A percentile compares a stretch with the other conserved stretches of the same genome.
Evolutionary conservation across 2,888 invertebrate genomes (phyloP).

Genomic region (Catotricha subobsoleta): DNA sequence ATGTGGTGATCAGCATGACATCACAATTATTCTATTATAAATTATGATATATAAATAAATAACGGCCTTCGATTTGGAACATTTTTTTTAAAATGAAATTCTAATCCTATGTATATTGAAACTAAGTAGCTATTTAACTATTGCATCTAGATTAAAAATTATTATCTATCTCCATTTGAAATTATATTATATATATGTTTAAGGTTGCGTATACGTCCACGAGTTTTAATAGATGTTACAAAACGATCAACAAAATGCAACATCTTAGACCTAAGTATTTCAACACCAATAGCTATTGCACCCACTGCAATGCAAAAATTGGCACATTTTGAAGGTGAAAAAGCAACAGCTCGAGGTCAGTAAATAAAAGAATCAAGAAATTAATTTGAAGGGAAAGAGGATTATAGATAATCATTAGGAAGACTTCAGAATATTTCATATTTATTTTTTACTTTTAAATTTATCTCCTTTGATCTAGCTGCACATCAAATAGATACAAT

Average conservation of each 20-base stretch:
- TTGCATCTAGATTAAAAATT: no score
- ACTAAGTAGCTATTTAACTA: no score
- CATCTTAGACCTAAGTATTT: constrained; percentile 44
- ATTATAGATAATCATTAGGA: background rate
- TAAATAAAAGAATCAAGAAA: constrained; percentile 33
- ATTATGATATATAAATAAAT: no score
- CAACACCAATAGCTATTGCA: constrained; percentile 63
- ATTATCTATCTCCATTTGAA: no score
- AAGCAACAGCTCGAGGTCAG: constrained; percentile 44
- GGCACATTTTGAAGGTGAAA: constrained; percentile 80
- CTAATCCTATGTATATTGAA: no score
- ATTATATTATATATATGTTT: constrained; percentile 9
- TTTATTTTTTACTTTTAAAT: background rate
- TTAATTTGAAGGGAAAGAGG: background rate
- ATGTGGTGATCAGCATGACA: no score
- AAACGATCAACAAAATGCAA: constrained; percentile 40
- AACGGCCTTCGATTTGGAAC: no score
- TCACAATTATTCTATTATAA: no score
- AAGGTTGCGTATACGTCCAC: constrained; percentile 60
- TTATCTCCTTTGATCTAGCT: constrained; percentile 38
- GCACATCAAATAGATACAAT: constrained; percentile 58
- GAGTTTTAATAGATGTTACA: constrained; percentile 56
- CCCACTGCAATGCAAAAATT: constrained; percentile 84
- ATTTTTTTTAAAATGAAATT: no score
- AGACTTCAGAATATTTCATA: background rate